phyloP scores from a whole-genome alignment of 2,888 invertebrate species.

The Drosophila mercatorum region DNA sequence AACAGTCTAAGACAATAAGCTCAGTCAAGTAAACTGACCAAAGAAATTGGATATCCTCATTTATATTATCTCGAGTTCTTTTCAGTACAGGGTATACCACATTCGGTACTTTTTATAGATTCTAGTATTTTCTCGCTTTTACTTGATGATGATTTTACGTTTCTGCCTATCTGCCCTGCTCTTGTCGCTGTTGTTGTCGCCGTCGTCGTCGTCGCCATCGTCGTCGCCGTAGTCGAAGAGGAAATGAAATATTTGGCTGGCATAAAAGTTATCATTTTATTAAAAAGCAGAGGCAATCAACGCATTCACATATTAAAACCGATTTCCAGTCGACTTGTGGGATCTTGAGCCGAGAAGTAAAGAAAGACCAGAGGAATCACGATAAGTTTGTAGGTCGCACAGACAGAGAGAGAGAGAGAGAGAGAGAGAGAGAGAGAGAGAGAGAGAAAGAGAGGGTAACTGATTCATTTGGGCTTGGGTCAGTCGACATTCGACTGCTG shows the following conservation, averaged over 20 bases:
- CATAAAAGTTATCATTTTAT: conserved; percentile 83
- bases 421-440: conserved; percentile 34
- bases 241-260: conserved; percentile 84
- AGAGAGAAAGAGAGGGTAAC: conserved; percentile 46
- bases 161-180: conserved; percentile 47
- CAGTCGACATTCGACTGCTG: conserved; percentile 46
- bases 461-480: conserved; percentile 54
- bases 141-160: conserved; percentile 75
- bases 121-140: conserved; percentile 37
- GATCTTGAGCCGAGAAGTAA: conserved; percentile 60
- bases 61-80: not conserved
- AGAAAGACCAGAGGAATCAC: conserved; percentile 42
- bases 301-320: conserved; percentile 81
- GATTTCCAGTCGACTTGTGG: conserved; percentile 66
- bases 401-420: conserved; percentile 13
- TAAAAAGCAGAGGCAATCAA: conserved; percentile 82
- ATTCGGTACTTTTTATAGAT: not conserved
- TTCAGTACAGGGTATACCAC: conserved; percentile 31
- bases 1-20: no score
- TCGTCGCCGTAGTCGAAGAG: conserved; percentile 57
- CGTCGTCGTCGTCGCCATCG: conserved; percentile 44
- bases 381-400: conserved; percentile 66
- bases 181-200: conserved; percentile 27
- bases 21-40: no score
- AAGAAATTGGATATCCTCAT: no score